Evolutionary conservation across 2,113 vertebrate genomes (phyloP).

Genomic region (Antechinus stuartii): DNA sequence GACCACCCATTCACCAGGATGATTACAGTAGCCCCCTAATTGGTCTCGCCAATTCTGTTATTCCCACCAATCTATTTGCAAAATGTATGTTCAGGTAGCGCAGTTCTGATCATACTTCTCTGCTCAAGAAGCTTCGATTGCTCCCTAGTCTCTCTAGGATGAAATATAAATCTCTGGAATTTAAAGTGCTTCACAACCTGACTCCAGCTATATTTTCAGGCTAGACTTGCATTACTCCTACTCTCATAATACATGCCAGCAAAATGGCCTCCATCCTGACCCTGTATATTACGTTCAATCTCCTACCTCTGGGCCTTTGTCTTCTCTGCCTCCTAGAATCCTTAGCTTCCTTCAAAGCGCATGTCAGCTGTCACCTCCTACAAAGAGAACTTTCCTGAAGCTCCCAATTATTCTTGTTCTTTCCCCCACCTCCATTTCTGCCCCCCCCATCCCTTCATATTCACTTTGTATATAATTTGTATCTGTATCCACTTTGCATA

Average conservation of each 20-base stretch:
- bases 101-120: not conserved
- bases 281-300: not conserved
- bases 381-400: not conserved
- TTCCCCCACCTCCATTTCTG: no score
- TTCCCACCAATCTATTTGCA: not conserved
- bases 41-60: not conserved
- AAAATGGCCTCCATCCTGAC: not conserved
- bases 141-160: not conserved
- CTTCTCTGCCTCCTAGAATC: not conserved
- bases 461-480: not conserved
- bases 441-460: not conserved
- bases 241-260: not conserved
- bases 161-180: not conserved
- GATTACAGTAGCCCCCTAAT: not conserved
- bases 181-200: not conserved
- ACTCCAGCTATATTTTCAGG: not conserved
- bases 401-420: not conserved
- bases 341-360: not conserved
- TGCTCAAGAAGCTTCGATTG: not conserved
- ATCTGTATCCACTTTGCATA: not conserved
- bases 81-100: no score
- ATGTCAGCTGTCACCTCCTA: not conserved
- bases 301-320: not conserved
- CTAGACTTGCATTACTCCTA: not conserved
- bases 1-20: not conserved